Percentiles rank a stretch among this genome's conserved stretches.
These are phyloP conservation scores for Leucosticte australis DNA, from an alignment of 2,113 vertebrate genomes.

Conservation along the genomic window DNA sequence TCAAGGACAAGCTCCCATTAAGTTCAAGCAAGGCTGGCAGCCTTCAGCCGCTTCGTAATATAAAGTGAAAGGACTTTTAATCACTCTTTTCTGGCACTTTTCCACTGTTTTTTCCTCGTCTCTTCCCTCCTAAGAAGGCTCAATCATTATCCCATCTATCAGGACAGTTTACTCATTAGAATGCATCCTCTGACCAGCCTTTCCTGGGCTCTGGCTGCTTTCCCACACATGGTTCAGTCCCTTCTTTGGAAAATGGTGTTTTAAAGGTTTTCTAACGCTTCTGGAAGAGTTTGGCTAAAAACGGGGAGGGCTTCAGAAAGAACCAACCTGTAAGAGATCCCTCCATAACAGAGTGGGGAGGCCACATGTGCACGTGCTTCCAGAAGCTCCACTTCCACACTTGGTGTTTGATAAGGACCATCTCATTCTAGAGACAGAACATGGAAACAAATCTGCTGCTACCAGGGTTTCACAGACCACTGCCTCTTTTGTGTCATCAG, in stretches of 20 bases:
- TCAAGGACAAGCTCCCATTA: not conserved
- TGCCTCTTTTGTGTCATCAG: not conserved
- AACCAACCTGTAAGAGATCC: not conserved
- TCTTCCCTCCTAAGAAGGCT: not conserved
- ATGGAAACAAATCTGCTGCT: not conserved
- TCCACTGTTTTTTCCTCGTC: fast-evolving
- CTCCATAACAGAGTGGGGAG: not conserved
- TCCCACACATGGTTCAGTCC: fast-evolving
- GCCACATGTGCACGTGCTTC: fast-evolving
- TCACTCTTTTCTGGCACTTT: not conserved
- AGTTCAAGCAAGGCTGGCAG: not conserved
- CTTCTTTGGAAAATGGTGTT: not conserved
- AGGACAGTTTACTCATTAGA: not conserved
- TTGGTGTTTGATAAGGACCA: not conserved
- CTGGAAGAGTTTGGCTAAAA: not conserved
- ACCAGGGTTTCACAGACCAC: not conserved
- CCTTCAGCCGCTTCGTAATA: not conserved
- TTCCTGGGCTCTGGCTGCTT: not conserved
- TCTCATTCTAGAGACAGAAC: not conserved
- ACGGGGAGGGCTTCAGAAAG: not conserved
- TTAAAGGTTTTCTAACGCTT: not conserved
- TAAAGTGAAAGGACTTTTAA: not conserved
- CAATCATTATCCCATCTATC: not conserved
- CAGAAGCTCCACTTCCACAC: not conserved
- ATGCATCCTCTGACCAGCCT: not conserved